A percentile compares a stretch with the other conserved stretches of the same genome.
Conservation (phyloP, 1,140 invertebrate species). For the Zaprionus davidi region DNA sequence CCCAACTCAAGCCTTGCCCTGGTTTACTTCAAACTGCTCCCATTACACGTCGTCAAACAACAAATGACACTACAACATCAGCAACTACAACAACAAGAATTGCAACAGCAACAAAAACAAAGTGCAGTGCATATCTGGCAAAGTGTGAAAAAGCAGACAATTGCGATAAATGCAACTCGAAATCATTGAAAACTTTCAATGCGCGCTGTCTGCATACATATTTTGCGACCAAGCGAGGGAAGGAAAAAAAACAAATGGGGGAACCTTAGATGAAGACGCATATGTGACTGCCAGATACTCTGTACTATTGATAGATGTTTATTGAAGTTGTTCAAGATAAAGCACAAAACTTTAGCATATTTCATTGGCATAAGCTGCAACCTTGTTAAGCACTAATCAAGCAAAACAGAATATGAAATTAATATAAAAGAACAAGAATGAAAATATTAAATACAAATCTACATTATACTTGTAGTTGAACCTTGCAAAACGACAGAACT, state of each 20-base stretch:
- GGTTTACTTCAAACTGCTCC: conserved; percentile 25
- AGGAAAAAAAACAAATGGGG: conserved; percentile 11
- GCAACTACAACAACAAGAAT: background rate
- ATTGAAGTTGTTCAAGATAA: background rate
- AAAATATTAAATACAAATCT: too few relatives aligned
- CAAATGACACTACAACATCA: conserved; percentile 24
- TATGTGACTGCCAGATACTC: background rate
- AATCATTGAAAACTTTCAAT: conserved; percentile 79
- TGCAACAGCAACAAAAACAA: conserved; percentile 10
- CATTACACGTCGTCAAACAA: conserved; percentile 27
- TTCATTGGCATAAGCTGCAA: too few relatives aligned
- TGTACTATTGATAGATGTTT: background rate
- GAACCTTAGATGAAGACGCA: background rate
- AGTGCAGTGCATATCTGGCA: conserved; percentile 35
- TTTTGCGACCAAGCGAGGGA: conserved; percentile 28
- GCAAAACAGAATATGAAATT: too few relatives aligned
- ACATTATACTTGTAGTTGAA: too few relatives aligned
- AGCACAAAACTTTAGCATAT: background rate
- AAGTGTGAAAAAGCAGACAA: conserved; percentile 67
- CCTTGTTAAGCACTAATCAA: too few relatives aligned
- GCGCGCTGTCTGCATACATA: conserved; percentile 74
- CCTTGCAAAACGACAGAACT: background rate
- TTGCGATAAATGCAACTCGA: conserved; percentile 70
- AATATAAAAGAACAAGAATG: background rate
- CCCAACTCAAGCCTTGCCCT: conserved; percentile 8